A percentile compares a stretch with the other conserved stretches of the same genome.
These are phyloP conservation scores for Listronotus oregonensis DNA, from an alignment of 1,140 invertebrate genomes.

Conservation along the genomic window DNA sequence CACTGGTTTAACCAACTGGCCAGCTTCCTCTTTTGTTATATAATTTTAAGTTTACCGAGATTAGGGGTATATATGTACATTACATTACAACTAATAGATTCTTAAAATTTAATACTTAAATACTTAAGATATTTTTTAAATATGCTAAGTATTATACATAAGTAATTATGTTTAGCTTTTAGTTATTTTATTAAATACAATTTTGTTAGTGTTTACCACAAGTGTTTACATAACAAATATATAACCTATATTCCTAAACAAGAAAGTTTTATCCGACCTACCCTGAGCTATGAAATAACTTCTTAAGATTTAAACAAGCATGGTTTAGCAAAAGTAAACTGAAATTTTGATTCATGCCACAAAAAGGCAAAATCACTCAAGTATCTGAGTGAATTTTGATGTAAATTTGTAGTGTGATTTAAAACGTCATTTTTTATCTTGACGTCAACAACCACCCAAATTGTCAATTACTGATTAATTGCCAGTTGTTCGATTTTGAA, in stretches of 20 bases:
- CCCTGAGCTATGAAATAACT: conserved; percentile 17
- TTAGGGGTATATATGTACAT: no score
- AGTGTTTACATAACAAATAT: conserved; percentile 2
- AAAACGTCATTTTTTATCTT: not conserved
- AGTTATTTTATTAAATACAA: no score
- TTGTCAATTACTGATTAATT: no score
- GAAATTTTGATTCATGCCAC: conserved; percentile 23
- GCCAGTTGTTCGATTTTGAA: no score
- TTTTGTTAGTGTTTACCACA: not conserved
- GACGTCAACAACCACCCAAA: not conserved
- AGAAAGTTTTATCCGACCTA: not conserved
- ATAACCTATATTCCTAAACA: not conserved
- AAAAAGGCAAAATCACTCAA: conserved; percentile 9
- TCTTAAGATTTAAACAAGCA: not conserved
- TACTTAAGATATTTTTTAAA: no score
- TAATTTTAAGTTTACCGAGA: no score
- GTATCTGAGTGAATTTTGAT: not conserved
- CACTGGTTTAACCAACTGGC: no score
- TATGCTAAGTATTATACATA: no score
- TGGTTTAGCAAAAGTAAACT: conserved; percentile 1
- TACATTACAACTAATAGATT: no score
- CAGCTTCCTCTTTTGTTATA: no score
- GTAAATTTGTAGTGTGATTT: not conserved
- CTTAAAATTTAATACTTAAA: no score
- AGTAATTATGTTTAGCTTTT: not conserved